Base-by-base conservation (phyloP, 2,888 invertebrate genomes). In the Acanthococcus lagerstroemiae region DNA sequence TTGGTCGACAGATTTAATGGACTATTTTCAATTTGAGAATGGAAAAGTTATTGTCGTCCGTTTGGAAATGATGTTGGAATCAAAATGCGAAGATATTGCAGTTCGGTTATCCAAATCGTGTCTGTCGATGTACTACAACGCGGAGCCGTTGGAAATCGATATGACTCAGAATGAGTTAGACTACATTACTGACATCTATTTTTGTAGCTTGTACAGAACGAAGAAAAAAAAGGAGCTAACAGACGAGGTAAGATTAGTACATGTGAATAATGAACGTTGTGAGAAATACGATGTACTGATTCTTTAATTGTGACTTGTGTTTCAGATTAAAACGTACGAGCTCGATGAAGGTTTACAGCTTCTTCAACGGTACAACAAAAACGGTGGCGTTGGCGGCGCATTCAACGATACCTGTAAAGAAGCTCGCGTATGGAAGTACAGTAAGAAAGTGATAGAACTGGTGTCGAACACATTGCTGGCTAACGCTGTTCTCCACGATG, bases 71-170 rank as follows among this genome's bases (percentile, higher is more conserved):
- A 78, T 84, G 70, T 81, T 81, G 71, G 78, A 81, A 72, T 80
- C 82, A 67, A 80, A 80, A 70, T 81, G 82, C 77, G 80, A 81
- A 75, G 83, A 83, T 74, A 76, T 84, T 69, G 84, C 84, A 69
- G 76, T 82, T 66, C 74, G 78, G 68, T 80, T 85, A 68, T 80
- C 81, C 30, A 74, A 80, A 66, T 80, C 81, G 17, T 80, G 83
- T 70, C 79, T 82, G 74, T 78, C 79, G 70, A 79, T 81, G 58
- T 77, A 79, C 66, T 76, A 80, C 6, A 50, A 15, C n/a, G 44
- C 30, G 12, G 74, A 73, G 4, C 66, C 69, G 24, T 57, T 66
- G 9, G 60, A 68, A 55, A 25, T 66, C 15, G 48, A 65, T 46
- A 30, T 65, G 30, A 46, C 77, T 68, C 63, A 63, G 54, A 77